Percentiles rank a stretch among this genome's conserved stretches.
These are phyloP conservation scores for Etheostoma nigrum DNA, from an alignment of 2,797 vertebrate species.

Conservation along the genomic window DNA sequence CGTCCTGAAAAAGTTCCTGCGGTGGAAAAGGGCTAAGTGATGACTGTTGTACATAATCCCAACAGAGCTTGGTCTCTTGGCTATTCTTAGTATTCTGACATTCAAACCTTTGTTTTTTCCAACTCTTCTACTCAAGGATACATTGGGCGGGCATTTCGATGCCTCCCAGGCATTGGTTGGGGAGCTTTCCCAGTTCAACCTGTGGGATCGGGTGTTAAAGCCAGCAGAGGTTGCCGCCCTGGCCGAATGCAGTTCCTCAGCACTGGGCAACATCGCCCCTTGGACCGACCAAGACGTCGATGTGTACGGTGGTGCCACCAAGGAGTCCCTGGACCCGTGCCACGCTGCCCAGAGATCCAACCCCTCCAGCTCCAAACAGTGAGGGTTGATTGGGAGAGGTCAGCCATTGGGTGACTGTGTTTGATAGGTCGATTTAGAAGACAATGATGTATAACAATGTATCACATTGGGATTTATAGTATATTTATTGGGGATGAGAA, in stretches of 20 bases:
- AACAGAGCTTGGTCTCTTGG: neutral
- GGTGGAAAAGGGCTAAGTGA: too few species aligned
- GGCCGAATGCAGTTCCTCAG: conserved; percentile 90
- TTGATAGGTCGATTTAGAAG: conserved; percentile 20
- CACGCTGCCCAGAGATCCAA: conserved; percentile 77
- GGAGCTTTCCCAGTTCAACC: conserved; percentile 93
- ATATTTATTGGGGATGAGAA: conserved; percentile 32
- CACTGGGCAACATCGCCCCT: conserved; percentile 91
- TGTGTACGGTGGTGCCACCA: conserved; percentile 92
- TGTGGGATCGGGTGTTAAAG: conserved; percentile 94
- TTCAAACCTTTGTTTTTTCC: neutral
- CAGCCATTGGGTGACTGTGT: conserved; percentile 6
- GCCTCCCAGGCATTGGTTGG: conserved; percentile 97
- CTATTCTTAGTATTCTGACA: conserved; percentile 6
- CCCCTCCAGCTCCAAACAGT: conserved; percentile 77
- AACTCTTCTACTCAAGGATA: conserved; percentile 85
- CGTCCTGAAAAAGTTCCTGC: too few species aligned
- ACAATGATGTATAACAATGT: conserved; percentile 19
- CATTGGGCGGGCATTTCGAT: conserved; percentile 93
- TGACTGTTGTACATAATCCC: neutral
- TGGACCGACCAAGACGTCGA: conserved; percentile 95
- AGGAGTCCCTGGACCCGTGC: conserved; percentile 89
- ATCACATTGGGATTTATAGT: conserved; percentile 32
- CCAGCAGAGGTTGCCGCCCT: conserved; percentile 89
- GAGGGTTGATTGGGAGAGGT: conserved; percentile 49